Conservation (phyloP, 2,113 vertebrate species). For the Pristiophorus japonicus region DNA sequence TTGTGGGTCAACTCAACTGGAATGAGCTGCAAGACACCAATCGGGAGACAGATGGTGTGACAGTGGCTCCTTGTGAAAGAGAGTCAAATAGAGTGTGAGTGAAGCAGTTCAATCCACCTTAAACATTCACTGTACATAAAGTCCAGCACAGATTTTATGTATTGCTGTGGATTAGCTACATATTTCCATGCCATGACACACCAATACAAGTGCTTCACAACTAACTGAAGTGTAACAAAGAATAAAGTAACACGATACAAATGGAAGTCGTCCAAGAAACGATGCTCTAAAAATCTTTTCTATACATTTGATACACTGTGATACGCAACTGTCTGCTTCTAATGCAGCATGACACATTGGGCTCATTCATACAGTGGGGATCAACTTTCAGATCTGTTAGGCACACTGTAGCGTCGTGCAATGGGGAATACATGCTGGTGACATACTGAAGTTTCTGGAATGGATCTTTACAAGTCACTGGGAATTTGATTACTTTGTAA, state of each 20-base stretch:
- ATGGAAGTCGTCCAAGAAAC: constrained; percentile 37
- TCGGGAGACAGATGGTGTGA: background rate
- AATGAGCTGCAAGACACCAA: background rate
- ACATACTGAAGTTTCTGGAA: constrained; percentile 38
- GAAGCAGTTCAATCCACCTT: background rate
- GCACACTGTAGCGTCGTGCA: background rate
- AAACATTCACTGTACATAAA: background rate
- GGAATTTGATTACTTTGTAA: constrained; percentile 13
- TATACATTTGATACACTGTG: constrained; percentile 20
- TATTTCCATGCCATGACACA: constrained; percentile 16
- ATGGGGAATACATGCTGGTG: constrained; percentile 30
- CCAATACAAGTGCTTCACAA: background rate
- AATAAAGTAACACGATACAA: constrained; percentile 18
- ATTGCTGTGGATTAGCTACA: background rate
- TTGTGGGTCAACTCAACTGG: background rate
- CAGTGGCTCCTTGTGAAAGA: background rate
- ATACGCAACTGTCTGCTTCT: constrained; percentile 31
- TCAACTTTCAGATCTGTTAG: constrained; percentile 5
- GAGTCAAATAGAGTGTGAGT: background rate
- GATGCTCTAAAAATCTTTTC: constrained; percentile 31
- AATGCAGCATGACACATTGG: constrained; percentile 36
- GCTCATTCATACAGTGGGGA: constrained; percentile 1
- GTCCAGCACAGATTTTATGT: background rate
- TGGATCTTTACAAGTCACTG: constrained; percentile 13
- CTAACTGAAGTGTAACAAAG: constrained; percentile 10